Base-by-base conservation (phyloP, 2,113 vertebrate species). In the Plotosus lineatus region DNA sequence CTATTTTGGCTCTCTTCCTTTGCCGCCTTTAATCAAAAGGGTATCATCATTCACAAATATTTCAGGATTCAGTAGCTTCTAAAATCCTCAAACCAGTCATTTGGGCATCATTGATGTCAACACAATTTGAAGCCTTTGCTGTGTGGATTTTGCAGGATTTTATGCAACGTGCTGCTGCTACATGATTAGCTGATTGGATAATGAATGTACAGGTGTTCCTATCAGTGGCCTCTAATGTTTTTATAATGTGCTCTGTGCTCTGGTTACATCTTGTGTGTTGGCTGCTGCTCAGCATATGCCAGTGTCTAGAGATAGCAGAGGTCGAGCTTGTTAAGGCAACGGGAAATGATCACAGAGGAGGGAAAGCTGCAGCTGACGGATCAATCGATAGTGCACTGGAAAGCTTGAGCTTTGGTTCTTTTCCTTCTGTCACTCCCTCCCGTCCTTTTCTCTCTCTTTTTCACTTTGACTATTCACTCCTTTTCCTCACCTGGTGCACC, bases 291-390 rank as follows among this genome's bases (percentile, higher is more conserved):
- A 58, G n/a, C 7, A 40, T 55, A n/a, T 77, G 46, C 72, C 31
- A 14, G 31, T 31, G 68, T 68, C 23, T 36, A 17, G 60, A 50
- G 44, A 40, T 31, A 51, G 72, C 19, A 36, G 19, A 82, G 40
- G 15, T 79, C 1, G 15, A 69, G 26, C 61, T 79, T n/a, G 36
- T 82, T 81, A 61, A 79, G 60, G 55, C 31, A 80, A 74, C 69
- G 21, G 44, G 56, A 9, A 80, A 80, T 44, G 23, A 50, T 63
- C 12, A 7, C 51, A 51, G 28, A n/a, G 28, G n/a, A 53, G 31
- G 17, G 75, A 75, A 65, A 68, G 33, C n/a, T 78, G 42, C 28
- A 68, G 69, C 38, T 33, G 23, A 42, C 42, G 15, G 28, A 65
- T 23, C n/a, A 55, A 38, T 78, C 44, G 23, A 51, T 78, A n/a